phyloP scores from a whole-genome alignment of 2,113 vertebrate species.

The Oreocharis arfaki region DNA sequence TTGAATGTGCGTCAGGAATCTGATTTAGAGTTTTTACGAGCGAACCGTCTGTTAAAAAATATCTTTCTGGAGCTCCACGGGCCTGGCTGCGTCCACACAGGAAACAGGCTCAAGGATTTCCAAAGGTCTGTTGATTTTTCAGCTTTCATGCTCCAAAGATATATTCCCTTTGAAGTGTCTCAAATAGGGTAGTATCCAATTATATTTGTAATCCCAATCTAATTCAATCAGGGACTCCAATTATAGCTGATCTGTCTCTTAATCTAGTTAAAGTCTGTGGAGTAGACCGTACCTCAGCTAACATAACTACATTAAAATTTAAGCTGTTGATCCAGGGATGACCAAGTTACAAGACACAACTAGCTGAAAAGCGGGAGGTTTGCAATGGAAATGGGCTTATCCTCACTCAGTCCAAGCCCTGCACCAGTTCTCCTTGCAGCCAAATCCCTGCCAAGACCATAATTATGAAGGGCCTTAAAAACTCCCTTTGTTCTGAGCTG shows the following conservation, averaged over 20 bases:
- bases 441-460: background rate
- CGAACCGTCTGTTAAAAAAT: background rate
- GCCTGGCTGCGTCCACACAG: background rate
- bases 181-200: slow-evolving; percentile 46
- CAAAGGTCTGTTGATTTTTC: slow-evolving; percentile 45
- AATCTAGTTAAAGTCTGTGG: slow-evolving; percentile 49
- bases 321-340: slow-evolving; percentile 23
- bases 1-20: background rate
- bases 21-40: background rate
- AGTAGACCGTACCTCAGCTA: background rate
- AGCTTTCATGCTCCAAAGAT: slow-evolving; percentile 30
- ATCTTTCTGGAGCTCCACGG: background rate
- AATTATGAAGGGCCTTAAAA: background rate
- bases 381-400: background rate
- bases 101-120: slow-evolving; percentile 29
- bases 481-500: background rate
- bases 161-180: slow-evolving; percentile 42
- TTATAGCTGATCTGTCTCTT: slow-evolving; percentile 40
- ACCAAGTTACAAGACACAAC: background rate
- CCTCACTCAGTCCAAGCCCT: background rate
- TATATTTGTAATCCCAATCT: slow-evolving; percentile 59
- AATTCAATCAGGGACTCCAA: slow-evolving; percentile 52
- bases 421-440: background rate
- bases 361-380: background rate
- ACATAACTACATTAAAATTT: slow-evolving; percentile 9